Percentiles rank a stretch among this genome's conserved stretches.
Evolutionary conservation across 2,113 vertebrate species (phyloP).

Genomic region (Polypterus senegalus): DNA sequence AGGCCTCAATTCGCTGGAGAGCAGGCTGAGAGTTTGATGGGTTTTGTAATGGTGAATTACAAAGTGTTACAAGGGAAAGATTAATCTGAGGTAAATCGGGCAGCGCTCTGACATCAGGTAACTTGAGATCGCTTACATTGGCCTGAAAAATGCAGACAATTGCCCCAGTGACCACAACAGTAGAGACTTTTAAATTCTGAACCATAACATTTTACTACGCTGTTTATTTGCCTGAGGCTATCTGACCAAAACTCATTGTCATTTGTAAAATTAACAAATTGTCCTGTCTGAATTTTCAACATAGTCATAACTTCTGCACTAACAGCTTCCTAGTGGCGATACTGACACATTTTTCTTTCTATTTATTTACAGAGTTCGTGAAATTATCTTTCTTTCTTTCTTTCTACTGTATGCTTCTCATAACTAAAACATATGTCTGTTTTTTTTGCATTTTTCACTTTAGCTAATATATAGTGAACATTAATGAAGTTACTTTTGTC

Average conservation of each 20-base stretch:
- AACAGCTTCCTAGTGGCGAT: slow-evolving; percentile 44
- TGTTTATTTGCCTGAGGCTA: slow-evolving; percentile 38
- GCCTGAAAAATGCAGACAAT: slow-evolving; percentile 44
- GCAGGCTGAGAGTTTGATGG: slow-evolving; percentile 51
- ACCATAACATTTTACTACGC: slow-evolving; percentile 25
- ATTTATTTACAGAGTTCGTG: no score
- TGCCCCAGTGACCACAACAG: slow-evolving; percentile 39
- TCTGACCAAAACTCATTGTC: slow-evolving; percentile 49
- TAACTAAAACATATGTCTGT: no score
- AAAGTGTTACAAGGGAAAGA: slow-evolving; percentile 60
- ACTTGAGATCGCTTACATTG: slow-evolving; percentile 39
- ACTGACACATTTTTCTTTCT: slow-evolving; percentile 30
- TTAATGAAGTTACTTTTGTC: no score
- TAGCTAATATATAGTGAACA: no score
- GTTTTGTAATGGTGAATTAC: slow-evolving; percentile 64
- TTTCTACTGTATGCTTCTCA: no score
- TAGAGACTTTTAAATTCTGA: slow-evolving; percentile 41
- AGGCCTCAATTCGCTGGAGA: slow-evolving; percentile 40
- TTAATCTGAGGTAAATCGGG: slow-evolving; percentile 59
- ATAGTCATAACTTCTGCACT: slow-evolving; percentile 46
- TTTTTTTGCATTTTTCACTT: no score
- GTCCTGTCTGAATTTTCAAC: slow-evolving; percentile 60
- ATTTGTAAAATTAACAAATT: slow-evolving; percentile 69
- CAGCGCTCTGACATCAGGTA: slow-evolving; percentile 42
- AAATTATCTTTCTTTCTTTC: no score